Conservation (phyloP, 2,113 vertebrate species). For the Nicator chloris region DNA sequence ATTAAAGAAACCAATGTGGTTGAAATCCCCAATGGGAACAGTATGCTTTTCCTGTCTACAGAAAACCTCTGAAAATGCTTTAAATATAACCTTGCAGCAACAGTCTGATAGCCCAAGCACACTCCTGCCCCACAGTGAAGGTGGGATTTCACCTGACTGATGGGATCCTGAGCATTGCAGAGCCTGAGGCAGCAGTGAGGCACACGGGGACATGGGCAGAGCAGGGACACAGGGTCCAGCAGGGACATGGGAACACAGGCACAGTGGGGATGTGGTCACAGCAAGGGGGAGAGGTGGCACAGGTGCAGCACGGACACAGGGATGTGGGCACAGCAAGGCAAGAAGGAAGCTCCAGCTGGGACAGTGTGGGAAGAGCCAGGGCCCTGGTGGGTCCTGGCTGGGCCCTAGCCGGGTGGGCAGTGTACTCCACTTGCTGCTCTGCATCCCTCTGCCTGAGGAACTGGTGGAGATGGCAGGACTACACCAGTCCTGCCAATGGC, state of each 20-base stretch:
- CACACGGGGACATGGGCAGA: background rate
- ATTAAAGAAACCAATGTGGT: background rate
- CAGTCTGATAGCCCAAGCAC: background rate
- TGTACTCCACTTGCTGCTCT: background rate
- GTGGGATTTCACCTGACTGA: background rate
- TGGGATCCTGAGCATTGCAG: background rate
- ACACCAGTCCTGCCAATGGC: background rate
- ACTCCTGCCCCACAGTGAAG: background rate
- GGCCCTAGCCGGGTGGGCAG: background rate
- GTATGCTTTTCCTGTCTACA: background rate
- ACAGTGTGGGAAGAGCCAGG: no score
- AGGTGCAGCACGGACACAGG: background rate
- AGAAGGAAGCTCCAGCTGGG: background rate
- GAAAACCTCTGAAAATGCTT: background rate
- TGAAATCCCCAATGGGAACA: background rate
- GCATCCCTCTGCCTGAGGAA: accelerated
- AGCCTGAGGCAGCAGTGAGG: accelerated
- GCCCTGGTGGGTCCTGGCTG: background rate
- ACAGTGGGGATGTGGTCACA: background rate
- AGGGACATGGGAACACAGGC: background rate
- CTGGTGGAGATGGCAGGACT: background rate
- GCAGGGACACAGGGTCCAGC: background rate
- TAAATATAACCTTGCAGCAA: background rate
- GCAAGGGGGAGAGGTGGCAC: background rate
- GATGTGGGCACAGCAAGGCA: background rate